Percentiles rank a stretch among this genome's conserved stretches.
Evolutionary conservation across 2,797 vertebrate species (phyloP).

Genomic region (Echeneis naucrates): DNA sequence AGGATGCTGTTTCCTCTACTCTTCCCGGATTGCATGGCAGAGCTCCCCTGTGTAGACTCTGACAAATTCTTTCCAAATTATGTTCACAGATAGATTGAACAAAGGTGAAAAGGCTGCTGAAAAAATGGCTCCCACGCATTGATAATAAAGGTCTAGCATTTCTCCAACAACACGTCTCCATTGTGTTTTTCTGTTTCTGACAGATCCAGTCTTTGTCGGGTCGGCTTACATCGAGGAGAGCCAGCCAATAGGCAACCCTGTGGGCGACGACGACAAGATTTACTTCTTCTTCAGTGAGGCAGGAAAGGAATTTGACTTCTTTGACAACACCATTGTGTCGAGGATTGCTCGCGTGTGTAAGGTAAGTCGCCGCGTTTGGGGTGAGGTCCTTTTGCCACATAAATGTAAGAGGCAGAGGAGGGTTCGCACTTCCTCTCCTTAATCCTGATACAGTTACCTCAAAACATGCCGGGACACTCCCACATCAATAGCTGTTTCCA

Average conservation of each 20-base stretch:
- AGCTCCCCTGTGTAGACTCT: slow-evolving; percentile 11
- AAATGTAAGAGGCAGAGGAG: slow-evolving; percentile 23
- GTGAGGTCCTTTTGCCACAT: slow-evolving; percentile 12
- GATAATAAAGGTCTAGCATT: slow-evolving; percentile 13
- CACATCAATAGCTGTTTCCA: slow-evolving; percentile 44
- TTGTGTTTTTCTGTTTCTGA: slow-evolving; percentile 29
- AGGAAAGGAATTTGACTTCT: slow-evolving; percentile 94
- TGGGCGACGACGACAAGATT: slow-evolving; percentile 91
- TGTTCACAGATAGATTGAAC: background rate
- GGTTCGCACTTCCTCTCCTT: slow-evolving; percentile 37
- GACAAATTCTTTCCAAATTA: slow-evolving; percentile 24
- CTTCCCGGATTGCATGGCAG: slow-evolving; percentile 15
- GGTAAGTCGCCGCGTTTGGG: slow-evolving; percentile 78
- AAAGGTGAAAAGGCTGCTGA: background rate
- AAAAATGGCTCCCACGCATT: background rate
- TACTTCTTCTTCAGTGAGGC: slow-evolving; percentile 98
- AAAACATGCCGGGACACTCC: slow-evolving; percentile 42
- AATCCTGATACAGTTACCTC: slow-evolving; percentile 57
- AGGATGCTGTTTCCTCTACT: slow-evolving; percentile 35
- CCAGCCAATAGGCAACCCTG: slow-evolving; percentile 81
- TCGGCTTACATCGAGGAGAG: slow-evolving; percentile 91
- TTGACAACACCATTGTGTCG: slow-evolving; percentile 94
- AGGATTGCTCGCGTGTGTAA: slow-evolving; percentile 94
- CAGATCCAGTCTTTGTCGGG: slow-evolving; percentile 93
- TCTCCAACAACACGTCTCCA: background rate